Evolutionary conservation across 2,888 invertebrate genomes (phyloP).

Genomic region (Cylindroiulus punctatus): DNA sequence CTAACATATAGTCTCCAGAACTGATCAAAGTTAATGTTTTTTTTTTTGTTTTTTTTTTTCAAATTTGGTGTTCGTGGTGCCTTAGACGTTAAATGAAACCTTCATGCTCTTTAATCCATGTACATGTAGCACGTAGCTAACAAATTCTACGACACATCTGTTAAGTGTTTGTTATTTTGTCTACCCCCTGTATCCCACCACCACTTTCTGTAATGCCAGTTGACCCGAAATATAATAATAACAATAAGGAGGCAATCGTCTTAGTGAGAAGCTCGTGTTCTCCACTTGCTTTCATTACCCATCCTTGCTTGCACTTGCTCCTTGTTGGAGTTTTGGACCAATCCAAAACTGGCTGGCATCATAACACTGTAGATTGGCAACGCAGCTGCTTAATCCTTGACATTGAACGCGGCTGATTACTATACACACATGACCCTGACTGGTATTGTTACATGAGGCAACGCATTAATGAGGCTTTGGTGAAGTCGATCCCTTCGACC

Average conservation of each 20-base stretch:
- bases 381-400: constrained; percentile 3
- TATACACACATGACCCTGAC: constrained; percentile 30
- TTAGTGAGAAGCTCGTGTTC: background rate
- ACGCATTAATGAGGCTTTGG: constrained; percentile 24
- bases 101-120: too few relatives aligned
- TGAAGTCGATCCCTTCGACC: background rate
- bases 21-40: too few relatives aligned
- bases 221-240: too few relatives aligned
- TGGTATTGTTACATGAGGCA: background rate
- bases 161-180: too few relatives aligned
- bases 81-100: too few relatives aligned
- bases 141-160: too few relatives aligned
- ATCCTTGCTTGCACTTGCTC: background rate
- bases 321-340: background rate
- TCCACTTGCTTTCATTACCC: background rate
- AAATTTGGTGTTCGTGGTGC: too few relatives aligned
- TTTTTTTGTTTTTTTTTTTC: too few relatives aligned
- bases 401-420: constrained; percentile 1
- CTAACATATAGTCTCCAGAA: too few relatives aligned
- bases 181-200: too few relatives aligned
- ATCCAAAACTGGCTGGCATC: background rate
- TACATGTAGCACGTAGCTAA: too few relatives aligned
- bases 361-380: background rate
- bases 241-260: background rate
- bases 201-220: too few relatives aligned